A percentile compares a stretch with the other conserved stretches of the same genome.
Conservation (phyloP, 2,113 vertebrate species). For the Ciconia maguari region DNA sequence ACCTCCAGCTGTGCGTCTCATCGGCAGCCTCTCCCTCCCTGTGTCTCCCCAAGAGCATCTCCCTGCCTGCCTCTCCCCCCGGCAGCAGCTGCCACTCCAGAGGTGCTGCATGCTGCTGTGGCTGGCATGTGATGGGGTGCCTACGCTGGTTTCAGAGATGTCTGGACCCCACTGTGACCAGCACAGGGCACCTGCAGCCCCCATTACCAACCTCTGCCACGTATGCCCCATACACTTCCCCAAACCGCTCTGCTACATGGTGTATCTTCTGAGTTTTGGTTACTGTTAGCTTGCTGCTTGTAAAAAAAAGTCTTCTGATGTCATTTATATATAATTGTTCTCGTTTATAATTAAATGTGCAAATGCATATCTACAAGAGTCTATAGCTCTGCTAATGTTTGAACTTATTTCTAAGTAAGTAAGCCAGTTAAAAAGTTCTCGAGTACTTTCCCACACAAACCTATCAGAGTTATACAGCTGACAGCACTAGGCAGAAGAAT, state of each 20-base stretch:
- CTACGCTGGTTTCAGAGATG: background rate
- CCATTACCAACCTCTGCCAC: fast-evolving
- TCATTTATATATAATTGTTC: background rate
- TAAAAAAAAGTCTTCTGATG: background rate
- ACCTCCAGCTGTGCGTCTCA: fast-evolving
- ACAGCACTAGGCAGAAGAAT: background rate
- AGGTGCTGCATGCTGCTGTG: too few relatives aligned
- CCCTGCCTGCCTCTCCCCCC: background rate
- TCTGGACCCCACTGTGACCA: background rate
- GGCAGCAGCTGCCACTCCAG: background rate
- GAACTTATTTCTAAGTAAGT: background rate
- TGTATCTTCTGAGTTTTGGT: background rate
- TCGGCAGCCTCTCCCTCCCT: fast-evolving
- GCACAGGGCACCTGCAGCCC: background rate
- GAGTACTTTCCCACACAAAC: background rate
- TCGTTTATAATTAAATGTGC: background rate
- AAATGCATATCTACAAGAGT: background rate
- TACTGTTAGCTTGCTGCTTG: background rate
- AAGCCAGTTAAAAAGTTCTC: background rate
- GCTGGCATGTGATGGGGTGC: background rate
- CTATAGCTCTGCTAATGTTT: background rate
- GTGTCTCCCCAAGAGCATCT: background rate
- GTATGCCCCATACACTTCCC: fast-evolving
- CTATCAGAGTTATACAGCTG: background rate
- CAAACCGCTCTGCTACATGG: fast-evolving